Conservation (phyloP, 1,140 invertebrate species). For the Euwallacea similis region DNA sequence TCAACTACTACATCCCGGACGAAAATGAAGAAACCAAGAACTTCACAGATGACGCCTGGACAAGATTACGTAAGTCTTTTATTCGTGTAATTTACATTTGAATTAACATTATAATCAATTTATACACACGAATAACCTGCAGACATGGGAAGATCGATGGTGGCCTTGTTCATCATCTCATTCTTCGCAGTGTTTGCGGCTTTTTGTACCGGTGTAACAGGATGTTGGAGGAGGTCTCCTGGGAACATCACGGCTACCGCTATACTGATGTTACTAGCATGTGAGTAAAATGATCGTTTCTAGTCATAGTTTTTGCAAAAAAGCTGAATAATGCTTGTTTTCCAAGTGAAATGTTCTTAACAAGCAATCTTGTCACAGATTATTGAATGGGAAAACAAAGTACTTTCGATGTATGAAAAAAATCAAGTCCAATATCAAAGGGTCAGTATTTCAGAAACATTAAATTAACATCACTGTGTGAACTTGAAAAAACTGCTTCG, state of each 20-base stretch:
- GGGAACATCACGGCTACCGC: conserved; percentile 92
- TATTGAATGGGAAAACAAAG: too few relatives aligned
- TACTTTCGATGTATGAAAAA: too few relatives aligned
- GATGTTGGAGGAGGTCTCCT: conserved; percentile 90
- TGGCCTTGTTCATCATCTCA: conserved; percentile 86
- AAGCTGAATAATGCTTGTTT: background rate
- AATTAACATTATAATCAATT: background rate
- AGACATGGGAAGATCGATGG: conserved; percentile 91
- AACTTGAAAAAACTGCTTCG: too few relatives aligned
- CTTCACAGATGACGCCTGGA: conserved; percentile 82
- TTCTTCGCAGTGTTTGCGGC: conserved; percentile 89
- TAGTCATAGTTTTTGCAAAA: background rate
- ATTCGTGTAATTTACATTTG: background rate
- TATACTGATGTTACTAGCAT: conserved; percentile 85
- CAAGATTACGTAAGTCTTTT: conserved; percentile 72
- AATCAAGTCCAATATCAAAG: too few relatives aligned
- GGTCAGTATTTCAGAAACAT: too few relatives aligned
- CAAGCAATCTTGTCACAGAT: background rate
- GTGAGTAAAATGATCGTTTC: conserved; percentile 61
- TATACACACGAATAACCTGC: conserved; percentile 43
- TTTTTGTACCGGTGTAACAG: conserved; percentile 88
- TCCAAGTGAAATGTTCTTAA: background rate
- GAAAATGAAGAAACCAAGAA: conserved; percentile 79
- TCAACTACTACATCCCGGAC: conserved; percentile 90
- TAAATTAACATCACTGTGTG: too few relatives aligned